Evolutionary conservation across 2,888 invertebrate species (phyloP), one percentile per base, ranked within the genome.

Genomic region (Protonemura montana): DNA sequence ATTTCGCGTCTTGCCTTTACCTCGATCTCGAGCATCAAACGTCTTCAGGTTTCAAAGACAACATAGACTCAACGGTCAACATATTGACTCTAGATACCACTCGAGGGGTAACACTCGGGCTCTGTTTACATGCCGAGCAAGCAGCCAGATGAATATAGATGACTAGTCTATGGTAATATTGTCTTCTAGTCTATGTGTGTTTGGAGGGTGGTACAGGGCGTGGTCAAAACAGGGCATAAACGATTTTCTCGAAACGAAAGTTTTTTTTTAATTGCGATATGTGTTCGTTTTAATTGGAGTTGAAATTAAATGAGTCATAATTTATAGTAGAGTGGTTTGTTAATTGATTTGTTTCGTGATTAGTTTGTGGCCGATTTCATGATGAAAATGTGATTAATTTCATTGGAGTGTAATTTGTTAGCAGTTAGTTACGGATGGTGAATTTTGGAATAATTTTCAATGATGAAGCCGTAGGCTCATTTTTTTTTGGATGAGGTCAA

Each of bases 281-380:
- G 13, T 21, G 59, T 21, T 59, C 21, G 59, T 59, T 59, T 59
- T 59, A 59, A 59, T 59, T 59, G 13, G 21, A 21, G 59, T 10
- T 59, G 59, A 59, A 59, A 59, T 59, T 59, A 59, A 59, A 21
- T 59, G 59, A 59, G 59, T 59, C 59, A 59, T 59, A 59, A 59
- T 59, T 59, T 59, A n/a, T n/a, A 21, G 13, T 21, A 21, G 59
- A 10, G 59, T 59, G 16, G 21, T 59, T 10, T 10, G 35, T 35
- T 35, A 35, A 35, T 35, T 35, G 35, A 35, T 35, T 10, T 35
- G 35, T 35, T 35, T 35, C 5, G 35, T 35, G 35, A 35, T 59
- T 59, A 10, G 59, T 21, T 1, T 10, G 13, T 2, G 59, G 59
- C 21, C 59, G 13, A 21, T 59, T 35, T 59, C 16, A 21, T 59